Percentiles rank a stretch among this genome's conserved stretches.
Conservation (phyloP, 2,888 invertebrate genomes). For the Stenodera caucasica region DNA sequence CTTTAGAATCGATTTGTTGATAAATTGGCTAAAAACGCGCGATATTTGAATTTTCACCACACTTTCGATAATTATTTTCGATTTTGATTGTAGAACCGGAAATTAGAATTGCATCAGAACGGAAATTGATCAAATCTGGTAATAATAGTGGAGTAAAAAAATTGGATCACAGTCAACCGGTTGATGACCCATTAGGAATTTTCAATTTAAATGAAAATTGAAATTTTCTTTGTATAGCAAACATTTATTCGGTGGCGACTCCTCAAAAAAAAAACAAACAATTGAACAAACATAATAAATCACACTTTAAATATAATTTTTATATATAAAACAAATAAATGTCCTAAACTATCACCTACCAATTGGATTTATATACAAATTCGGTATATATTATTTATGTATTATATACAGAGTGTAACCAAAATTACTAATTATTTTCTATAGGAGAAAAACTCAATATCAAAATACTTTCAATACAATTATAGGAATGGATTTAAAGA, state of each 20-base stretch:
- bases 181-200: constrained; percentile 41
- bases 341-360: background rate
- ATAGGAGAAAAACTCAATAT: background rate
- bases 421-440: constrained; percentile 14
- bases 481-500: constrained; percentile 18
- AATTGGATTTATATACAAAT: background rate
- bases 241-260: constrained; percentile 13
- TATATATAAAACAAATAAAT: background rate
- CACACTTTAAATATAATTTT: background rate
- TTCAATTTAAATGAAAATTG: background rate
- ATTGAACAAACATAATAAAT: constrained; percentile 17
- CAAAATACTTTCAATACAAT: constrained; percentile 9
- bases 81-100: constrained; percentile 19
- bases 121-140: constrained; percentile 36
- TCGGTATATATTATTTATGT: background rate
- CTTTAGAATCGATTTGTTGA: too few relatives aligned
- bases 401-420: background rate
- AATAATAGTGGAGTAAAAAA: constrained; percentile 34
- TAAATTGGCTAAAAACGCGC: background rate
- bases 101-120: constrained; percentile 25
- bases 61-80: constrained; percentile 10
- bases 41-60: too few relatives aligned
- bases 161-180: constrained; percentile 43
- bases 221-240: background rate
- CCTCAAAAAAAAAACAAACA: background rate